Evolutionary conservation across 2,797 vertebrate species (phyloP).

Genomic region (Falco novaeseelandiae): DNA sequence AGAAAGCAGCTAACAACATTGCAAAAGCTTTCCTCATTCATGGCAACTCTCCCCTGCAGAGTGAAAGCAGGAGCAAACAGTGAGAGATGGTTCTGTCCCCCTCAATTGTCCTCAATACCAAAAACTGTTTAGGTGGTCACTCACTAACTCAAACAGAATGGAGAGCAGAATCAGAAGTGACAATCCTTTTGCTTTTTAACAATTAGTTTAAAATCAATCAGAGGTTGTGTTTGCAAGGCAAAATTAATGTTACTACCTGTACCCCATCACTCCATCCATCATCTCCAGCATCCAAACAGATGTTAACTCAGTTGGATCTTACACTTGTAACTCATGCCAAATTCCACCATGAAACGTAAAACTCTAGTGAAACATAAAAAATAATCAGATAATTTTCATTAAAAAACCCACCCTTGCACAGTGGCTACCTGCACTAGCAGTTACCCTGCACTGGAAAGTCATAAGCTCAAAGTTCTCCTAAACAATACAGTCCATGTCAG

Average conservation of each 20-base stretch:
- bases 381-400: neutral
- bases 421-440: neutral
- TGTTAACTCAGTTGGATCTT: neutral
- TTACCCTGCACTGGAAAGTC: neutral
- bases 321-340: neutral
- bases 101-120: neutral
- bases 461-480: neutral
- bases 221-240: neutral
- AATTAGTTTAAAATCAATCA: neutral
- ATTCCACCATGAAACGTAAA: neutral
- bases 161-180: neutral
- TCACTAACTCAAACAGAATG: neutral
- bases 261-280: neutral
- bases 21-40: neutral
- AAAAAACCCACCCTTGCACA: neutral
- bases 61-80: neutral
- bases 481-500: neutral
- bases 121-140: neutral
- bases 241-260: neutral
- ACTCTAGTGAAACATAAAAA: neutral
- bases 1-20: neutral
- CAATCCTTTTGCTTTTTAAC: neutral
- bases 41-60: neutral
- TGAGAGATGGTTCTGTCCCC: neutral
- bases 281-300: neutral